phyloP scores from a whole-genome alignment of 2,113 vertebrate genomes.

The Anser brachyrhynchus region DNA sequence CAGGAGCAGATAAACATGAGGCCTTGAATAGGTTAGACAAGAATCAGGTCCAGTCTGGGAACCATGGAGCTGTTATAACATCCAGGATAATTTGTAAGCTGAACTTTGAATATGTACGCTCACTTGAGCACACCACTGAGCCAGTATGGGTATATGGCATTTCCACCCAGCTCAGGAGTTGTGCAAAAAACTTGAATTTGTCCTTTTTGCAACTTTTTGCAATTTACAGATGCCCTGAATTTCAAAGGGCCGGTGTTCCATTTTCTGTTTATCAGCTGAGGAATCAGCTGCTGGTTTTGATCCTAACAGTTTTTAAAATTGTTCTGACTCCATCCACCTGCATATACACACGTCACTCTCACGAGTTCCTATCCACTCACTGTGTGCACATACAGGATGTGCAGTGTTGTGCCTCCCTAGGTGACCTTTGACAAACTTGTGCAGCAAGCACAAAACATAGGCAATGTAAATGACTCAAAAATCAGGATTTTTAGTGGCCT shows the following conservation, averaged over 20 bases:
- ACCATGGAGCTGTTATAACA: background rate
- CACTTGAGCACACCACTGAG: background rate
- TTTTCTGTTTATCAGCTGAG: background rate
- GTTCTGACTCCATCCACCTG: background rate
- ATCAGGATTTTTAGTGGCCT: background rate
- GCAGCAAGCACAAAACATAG: background rate
- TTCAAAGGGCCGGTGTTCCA: background rate
- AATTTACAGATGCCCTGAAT: background rate
- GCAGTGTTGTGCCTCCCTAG: background rate
- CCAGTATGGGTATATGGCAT: background rate
- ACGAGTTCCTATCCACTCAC: fast-evolving
- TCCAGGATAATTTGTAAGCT: background rate
- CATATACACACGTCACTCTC: background rate
- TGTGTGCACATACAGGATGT: fast-evolving
- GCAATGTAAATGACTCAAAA: background rate
- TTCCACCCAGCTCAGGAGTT: background rate
- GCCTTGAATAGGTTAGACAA: background rate
- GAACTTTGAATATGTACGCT: background rate
- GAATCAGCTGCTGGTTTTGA: background rate
- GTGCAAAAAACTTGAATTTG: background rate
- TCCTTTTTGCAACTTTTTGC: background rate
- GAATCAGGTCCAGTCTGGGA: background rate
- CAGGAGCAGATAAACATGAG: background rate
- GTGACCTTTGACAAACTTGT: background rate
- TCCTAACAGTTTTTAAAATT: background rate